Percentiles rank a stretch among this genome's conserved stretches.
Evolutionary conservation across 2,797 vertebrate genomes (phyloP).

Genomic region (Tokudaia tokunoshimensis): DNA sequence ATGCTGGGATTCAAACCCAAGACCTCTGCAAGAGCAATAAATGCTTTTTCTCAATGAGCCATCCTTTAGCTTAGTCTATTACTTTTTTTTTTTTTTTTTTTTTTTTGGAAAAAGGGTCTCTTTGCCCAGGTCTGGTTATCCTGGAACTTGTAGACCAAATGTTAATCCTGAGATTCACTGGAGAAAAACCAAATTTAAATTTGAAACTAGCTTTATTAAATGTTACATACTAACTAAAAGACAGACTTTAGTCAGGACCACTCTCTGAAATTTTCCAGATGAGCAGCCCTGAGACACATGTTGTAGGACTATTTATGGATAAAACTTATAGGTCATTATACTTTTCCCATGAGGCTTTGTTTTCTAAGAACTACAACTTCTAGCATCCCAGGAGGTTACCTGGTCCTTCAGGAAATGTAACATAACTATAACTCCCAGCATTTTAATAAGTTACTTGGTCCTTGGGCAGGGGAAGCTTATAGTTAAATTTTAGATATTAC

Average conservation of each 20-base stretch:
- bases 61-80: neutral
- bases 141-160: neutral
- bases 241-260: neutral
- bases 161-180: neutral
- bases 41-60: neutral
- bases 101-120: neutral
- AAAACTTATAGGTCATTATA: neutral
- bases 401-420: neutral
- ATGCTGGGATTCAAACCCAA: neutral
- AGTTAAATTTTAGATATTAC: neutral
- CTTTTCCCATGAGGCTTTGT: neutral
- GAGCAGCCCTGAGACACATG: neutral
- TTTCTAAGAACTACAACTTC: neutral
- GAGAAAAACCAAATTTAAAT: neutral
- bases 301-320: neutral
- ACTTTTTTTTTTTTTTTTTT: neutral
- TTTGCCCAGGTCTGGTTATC: neutral
- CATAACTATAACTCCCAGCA: neutral
- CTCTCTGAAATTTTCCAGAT: neutral
- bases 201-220: neutral
- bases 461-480: neutral
- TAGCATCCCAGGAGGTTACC: neutral
- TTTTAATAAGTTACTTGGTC: neutral
- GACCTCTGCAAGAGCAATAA: neutral
- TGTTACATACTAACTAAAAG: neutral